Base-by-base conservation (phyloP, 35 echinoderm and acorn worm genomes). In the Hemicentrotus pulcherrimus region DNA sequence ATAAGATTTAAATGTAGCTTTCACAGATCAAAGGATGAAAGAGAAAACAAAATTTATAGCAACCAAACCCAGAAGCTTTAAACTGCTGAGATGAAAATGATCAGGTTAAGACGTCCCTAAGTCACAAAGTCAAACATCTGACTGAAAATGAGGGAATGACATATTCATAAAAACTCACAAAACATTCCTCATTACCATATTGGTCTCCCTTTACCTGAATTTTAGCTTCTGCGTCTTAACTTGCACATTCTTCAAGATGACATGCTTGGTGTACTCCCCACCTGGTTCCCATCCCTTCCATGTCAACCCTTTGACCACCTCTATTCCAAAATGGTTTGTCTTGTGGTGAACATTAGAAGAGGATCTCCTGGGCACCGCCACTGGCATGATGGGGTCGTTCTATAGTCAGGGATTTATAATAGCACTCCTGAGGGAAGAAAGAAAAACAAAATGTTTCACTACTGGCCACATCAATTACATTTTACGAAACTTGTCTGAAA, bases 241-340 rank as follows among this genome's bases (percentile, higher is more conserved):
- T 28, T 97, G 94, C 18, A 99, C 98, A 94, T 99, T 99, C 87
- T 99, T 99, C 16, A 99, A 95, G 33, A 99, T 71, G 19, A 99
- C 96, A 97, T 97, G 93, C 89, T 99, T 99, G 47, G 97, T 99
- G 91, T 99, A 99, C 46, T 99, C 98, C 6, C 97, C 98, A 94
- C 98, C 98, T 45, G 98, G 98, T 95, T 99, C 98, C 98, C 98
- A 99, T 50, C 97, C 98, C 95, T 92, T 97, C 98, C 98, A 99
- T 45, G 97, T 96, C 47, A 99, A 48, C 90, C 96, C 95, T 94
- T 97, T 97, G 58, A 96, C 98, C 5, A 99, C 98, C 94, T 99
- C 98, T 95, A 99, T 99, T 28, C 98, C 98, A 97, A 95, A 99
- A 85, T 97, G 96, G 28, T 95, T 98, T 46, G 94, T 52, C 85